Evolutionary conservation across 1,140 invertebrate genomes (phyloP), one percentile per base, ranked within the genome.

Genomic region (Antheraea pernyi): DNA sequence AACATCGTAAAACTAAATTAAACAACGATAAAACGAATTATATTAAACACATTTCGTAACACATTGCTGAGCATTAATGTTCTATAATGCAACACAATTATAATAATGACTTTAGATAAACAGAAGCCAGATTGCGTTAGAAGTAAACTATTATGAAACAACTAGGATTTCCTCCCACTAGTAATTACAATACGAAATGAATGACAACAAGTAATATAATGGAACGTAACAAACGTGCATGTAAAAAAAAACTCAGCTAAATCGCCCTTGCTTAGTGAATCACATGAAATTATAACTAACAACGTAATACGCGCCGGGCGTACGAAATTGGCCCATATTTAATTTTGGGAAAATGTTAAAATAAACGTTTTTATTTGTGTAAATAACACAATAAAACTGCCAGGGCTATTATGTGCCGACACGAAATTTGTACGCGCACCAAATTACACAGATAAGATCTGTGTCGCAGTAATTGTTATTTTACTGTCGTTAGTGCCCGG

Each of bases 331-430:
- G 89, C 77, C 84, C 83, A 85, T 91, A 90, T 91, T 90, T 90
- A 91, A 91, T 91, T 90, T 91, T 90, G 86, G 88, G 88, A 90
- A 91, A 91, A 91, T 91, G 88, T 91, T 85, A 85, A 89, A 91
- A 91, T 91, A 91, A 91, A 91, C 87, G 88, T 91, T 91, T 91
- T 91, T 89, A 91, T 91, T 91, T 90, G 89, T 91, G 89, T 91
- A 91, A 91, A 91, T 91, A 91, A 89, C 87, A 89, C 89, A 91
- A 91, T 91, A 89, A 89, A 89, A 85, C 85, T 79, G 83, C 73
- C 79, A 22, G 74, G 65, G 77, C 80, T 68, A 86, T 89, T 89
- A 88, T 78, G 70, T 13, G 74, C 67, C 76, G 77, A 80, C 84
- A 84, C 81, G 82, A 79, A 85, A 87, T 85, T 87, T 83, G 80